Evolutionary conservation across 2,797 vertebrate species (phyloP).

Genomic region (Chromobotia macracanthus): DNA sequence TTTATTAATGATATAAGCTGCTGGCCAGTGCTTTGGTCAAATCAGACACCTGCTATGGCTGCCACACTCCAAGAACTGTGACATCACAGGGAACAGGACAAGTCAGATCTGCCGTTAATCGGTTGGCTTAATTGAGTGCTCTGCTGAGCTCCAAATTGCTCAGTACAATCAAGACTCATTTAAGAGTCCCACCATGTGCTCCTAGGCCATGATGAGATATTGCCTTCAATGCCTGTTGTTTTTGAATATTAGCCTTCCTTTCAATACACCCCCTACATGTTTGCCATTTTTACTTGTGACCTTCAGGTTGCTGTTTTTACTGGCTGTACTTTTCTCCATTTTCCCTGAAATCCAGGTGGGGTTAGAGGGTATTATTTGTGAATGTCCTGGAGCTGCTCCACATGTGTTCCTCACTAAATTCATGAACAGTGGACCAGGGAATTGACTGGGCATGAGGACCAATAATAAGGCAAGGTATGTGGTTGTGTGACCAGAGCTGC

Average conservation of each 20-base stretch:
- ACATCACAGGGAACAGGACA: conserved; percentile 60
- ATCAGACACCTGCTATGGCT: conserved; percentile 62
- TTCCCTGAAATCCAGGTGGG: conserved; percentile 49
- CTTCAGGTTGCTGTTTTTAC: conserved; percentile 52
- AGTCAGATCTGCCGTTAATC: conserved; percentile 58
- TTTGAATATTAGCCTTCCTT: conserved; percentile 60
- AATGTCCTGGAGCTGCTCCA: conserved; percentile 25
- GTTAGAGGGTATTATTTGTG: conserved; percentile 36
- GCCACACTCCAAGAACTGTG: conserved; percentile 59
- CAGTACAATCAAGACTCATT: conserved; percentile 63
- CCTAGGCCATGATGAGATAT: conserved; percentile 59
- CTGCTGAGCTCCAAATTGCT: conserved; percentile 61
- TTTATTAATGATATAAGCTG: conserved; percentile 61
- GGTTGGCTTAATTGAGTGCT: conserved; percentile 58
- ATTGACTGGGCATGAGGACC: not conserved
- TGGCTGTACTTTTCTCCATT: conserved; percentile 37
- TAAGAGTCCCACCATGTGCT: conserved; percentile 61
- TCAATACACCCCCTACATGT: conserved; percentile 55
- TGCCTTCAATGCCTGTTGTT: conserved; percentile 60
- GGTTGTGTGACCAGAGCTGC: too few species aligned
- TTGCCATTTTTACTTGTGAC: conserved; percentile 46
- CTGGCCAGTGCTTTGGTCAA: conserved; percentile 62
- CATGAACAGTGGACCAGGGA: not conserved
- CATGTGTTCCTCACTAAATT: conserved; percentile 34
- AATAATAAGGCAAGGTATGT: not conserved